Evolutionary conservation across 2,888 invertebrate species (phyloP), one percentile per base, ranked within the genome.

Genomic region (Paralinhomoeus sp.): DNA sequence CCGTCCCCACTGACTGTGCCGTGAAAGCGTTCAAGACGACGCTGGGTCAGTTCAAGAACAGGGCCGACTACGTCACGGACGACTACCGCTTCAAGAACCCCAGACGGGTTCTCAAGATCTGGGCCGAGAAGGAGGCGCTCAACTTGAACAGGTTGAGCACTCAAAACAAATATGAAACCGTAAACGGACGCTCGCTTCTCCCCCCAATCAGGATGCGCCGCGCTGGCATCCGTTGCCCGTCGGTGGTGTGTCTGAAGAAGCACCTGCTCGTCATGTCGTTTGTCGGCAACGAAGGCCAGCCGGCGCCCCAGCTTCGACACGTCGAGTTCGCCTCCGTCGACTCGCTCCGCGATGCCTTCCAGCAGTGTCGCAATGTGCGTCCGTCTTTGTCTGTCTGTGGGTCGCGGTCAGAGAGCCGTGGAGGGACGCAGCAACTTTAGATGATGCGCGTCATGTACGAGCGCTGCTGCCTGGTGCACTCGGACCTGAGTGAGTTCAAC

Each of bases 401-500:
- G 5, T 5, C 17, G 3, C 20, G 5, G 17, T 3, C 36, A 18
- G 7, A 36, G 3, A 5, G 5, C n/a, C 27, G 20, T 40, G 3
- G 7, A 20, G 41, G 35, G 45, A 57, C 58, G 3, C 54, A 71
- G n/a, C n/a, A n/a, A n/a, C n/a, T n/a, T n/a, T n/a, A n/a, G 70
- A 62, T 67, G 20, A 66, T 73, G 64, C 61, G 60, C 47, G 61
- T 56, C 37, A 55, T 74, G 58, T 72, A 69, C 57, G 56, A 59
- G 5, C 62, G 67, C 27, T 72, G 72, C 51, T 60, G 60, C n/a
- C 58, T 75, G 43, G 69, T 74, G 2, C 74, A 74, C 56, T 72
- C 70, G 2, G 74, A 74, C 58, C 57, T 75, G 42, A 72, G 71
- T 51, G 73, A 73, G 56, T 74, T 70, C 63, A 74, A 74, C 56